phyloP scores from a whole-genome alignment of 1,140 invertebrate species.

The Diploscapter pachys region DNA sequence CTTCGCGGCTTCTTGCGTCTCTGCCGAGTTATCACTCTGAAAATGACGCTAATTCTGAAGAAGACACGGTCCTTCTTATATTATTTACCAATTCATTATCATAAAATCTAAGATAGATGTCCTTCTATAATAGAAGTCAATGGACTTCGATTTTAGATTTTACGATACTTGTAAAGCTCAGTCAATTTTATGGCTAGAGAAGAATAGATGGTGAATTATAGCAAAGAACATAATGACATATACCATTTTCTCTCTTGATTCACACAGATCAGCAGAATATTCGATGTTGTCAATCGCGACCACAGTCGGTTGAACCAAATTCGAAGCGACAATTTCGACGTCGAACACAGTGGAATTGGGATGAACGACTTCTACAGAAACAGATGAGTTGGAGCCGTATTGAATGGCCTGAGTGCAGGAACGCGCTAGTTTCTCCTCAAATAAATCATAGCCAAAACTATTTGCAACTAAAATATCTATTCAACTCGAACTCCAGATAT shows the following conservation, averaged over 20 bases:
- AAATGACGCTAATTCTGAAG: too few species aligned
- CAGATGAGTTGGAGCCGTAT: slow-evolving; percentile 4
- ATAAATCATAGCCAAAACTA: neutral
- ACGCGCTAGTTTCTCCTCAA: neutral
- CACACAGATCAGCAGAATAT: slow-evolving; percentile 30
- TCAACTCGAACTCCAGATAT: too few species aligned
- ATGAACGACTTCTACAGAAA: slow-evolving; percentile 30
- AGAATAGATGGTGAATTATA: too few species aligned
- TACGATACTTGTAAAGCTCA: too few species aligned
- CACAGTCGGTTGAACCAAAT: slow-evolving; percentile 17
- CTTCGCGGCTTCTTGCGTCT: too few species aligned
- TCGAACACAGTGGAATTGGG: slow-evolving; percentile 32
- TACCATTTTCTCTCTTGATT: neutral
- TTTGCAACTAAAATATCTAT: neutral
- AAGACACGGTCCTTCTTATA: too few species aligned
- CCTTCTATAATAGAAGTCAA: too few species aligned
- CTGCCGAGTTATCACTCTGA: too few species aligned
- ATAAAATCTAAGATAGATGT: too few species aligned
- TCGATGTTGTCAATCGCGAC: slow-evolving; percentile 29
- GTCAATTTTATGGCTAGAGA: too few species aligned
- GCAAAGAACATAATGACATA: too few species aligned
- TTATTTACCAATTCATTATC: too few species aligned
- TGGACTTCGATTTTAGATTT: neutral
- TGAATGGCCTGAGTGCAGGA: slow-evolving; percentile 5
- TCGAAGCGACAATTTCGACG: slow-evolving; percentile 26